Conservation (phyloP, 2,113 vertebrate genomes). For the Mus spicilegus region DNA sequence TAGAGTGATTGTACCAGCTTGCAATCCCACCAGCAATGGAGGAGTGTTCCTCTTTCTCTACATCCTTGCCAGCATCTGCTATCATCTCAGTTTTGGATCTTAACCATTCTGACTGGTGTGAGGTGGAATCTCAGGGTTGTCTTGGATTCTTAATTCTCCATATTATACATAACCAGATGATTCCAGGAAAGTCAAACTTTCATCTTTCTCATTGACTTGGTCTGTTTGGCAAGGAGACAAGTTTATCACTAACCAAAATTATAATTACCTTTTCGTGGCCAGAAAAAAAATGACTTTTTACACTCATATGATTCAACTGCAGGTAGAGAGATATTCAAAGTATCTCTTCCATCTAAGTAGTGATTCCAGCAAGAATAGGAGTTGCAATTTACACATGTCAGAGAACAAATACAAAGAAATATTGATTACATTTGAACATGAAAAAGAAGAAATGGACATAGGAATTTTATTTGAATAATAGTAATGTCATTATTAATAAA, state of each 20-base stretch:
- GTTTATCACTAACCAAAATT: background rate
- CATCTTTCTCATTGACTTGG: background rate
- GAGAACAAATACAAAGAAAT: background rate
- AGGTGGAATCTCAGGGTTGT: no score
- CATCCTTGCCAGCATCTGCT: no score
- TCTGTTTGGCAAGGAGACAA: background rate
- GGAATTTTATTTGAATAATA: background rate
- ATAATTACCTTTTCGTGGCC: background rate
- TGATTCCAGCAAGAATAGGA: background rate
- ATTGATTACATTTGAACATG: background rate
- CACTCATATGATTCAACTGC: background rate
- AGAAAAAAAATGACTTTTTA: background rate
- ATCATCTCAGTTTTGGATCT: no score
- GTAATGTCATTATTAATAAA: background rate
- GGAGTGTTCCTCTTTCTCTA: no score
- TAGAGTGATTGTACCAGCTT: no score
- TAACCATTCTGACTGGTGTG: no score
- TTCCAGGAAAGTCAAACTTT: background rate
- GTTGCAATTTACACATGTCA: background rate
- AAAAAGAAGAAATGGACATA: background rate
- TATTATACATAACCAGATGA: background rate
- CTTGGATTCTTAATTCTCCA: background rate
- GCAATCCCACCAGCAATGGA: no score
- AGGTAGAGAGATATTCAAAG: background rate
- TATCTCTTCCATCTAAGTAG: background rate